phyloP scores from a whole-genome alignment of 1,140 invertebrate genomes.

The Chironomus striatipennis region DNA sequence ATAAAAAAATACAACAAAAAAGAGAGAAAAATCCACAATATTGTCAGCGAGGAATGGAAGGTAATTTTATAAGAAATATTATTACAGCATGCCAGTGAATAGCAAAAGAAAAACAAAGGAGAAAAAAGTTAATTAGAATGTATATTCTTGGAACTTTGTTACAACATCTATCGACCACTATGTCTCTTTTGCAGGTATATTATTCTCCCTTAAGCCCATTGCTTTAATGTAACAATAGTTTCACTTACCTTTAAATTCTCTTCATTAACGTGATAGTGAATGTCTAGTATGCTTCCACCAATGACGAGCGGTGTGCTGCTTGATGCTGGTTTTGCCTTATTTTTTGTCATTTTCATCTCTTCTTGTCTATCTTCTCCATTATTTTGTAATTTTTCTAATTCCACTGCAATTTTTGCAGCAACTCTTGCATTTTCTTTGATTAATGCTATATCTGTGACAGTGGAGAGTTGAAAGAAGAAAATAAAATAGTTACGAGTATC shows the following conservation, averaged over 20 bases:
- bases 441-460: conserved; percentile 67
- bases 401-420: conserved; percentile 72
- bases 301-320: conserved; percentile 50
- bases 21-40: too few species aligned
- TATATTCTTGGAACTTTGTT: neutral
- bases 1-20: too few species aligned
- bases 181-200: too few species aligned
- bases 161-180: neutral
- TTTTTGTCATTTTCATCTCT: conserved; percentile 26
- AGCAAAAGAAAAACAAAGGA: neutral
- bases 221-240: neutral
- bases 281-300: conserved; percentile 72
- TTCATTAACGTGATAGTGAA: conserved; percentile 54
- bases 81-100: neutral
- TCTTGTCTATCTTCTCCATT: conserved; percentile 26
- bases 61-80: neutral
- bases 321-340: conserved; percentile 23
- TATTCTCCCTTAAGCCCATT: too few species aligned
- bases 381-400: conserved; percentile 44
- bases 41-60: neutral
- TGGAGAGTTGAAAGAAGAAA: conserved; percentile 28
- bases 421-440: conserved; percentile 87
- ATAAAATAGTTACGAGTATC: conserved; percentile 22
- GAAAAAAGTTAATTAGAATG: neutral
- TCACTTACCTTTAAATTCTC: conserved; percentile 57